Percentiles rank a stretch among this genome's conserved stretches.
Conservation (phyloP, 2,888 invertebrate species). For the Drosophila ustulata region DNA sequence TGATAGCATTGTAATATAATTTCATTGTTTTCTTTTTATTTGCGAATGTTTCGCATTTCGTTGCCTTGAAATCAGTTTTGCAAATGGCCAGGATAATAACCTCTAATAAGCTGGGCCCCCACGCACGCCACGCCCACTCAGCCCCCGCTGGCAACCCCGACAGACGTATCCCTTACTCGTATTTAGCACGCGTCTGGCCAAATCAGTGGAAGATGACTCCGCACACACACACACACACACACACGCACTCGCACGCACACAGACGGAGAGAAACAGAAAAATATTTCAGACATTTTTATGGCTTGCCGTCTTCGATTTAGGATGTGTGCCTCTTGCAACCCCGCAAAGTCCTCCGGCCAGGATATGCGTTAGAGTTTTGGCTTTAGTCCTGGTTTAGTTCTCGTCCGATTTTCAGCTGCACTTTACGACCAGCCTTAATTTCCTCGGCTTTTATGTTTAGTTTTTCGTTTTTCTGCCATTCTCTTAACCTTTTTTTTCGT, state of each 20-base stretch:
- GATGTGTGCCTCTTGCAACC: constrained; percentile 45
- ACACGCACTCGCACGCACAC: constrained; percentile 37
- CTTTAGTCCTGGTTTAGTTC: constrained; percentile 35
- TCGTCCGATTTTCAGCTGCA: constrained; percentile 20
- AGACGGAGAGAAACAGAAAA: constrained; percentile 46
- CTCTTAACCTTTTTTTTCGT: constrained; percentile 8
- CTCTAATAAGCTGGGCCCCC: constrained; percentile 69
- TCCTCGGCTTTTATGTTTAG: constrained; percentile 40
- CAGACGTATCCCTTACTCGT: constrained; percentile 27
- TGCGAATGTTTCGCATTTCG: constrained; percentile 15
- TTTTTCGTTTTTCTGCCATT: constrained; percentile 13
- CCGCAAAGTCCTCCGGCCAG: background rate
- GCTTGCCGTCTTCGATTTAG: constrained; percentile 83
- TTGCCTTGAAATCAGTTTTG: constrained; percentile 77
- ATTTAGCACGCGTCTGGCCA: constrained; percentile 72
- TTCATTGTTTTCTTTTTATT: background rate
- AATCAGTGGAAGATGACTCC: constrained; percentile 73
- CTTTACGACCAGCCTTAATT: constrained; percentile 55
- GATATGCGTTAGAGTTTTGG: constrained; percentile 36
- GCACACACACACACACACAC: constrained; percentile 46
- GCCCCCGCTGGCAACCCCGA: constrained; percentile 7
- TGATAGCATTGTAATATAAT: constrained; percentile 15
- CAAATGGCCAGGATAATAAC: constrained; percentile 81
- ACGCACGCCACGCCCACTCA: constrained; percentile 49
- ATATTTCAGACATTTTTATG: constrained; percentile 85